Conservation (phyloP, 35 echinoderm and acorn worm species). For the Strongylocentrotus purpuratus region DNA sequence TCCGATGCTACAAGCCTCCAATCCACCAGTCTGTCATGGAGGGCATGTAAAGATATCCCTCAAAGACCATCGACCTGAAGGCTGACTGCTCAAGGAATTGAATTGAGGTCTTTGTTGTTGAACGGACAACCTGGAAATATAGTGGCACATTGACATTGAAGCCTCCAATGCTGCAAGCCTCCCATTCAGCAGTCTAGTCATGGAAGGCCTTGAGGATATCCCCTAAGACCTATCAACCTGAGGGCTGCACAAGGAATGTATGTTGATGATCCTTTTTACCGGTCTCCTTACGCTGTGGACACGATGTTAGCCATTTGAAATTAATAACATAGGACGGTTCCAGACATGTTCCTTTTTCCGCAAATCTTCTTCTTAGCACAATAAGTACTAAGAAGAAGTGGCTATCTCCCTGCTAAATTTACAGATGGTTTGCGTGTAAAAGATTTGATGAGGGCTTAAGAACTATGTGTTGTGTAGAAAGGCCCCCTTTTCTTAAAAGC, state of each 20-base stretch:
- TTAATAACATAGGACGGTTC: too few species aligned
- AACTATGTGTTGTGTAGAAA: neutral
- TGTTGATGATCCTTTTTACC: neutral
- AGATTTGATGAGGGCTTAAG: neutral
- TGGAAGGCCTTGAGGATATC: conserved; percentile 50
- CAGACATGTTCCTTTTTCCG: too few species aligned
- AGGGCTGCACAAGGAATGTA: neutral
- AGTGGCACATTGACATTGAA: neutral
- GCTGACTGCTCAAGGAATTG: neutral
- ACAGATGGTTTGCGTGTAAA: neutral
- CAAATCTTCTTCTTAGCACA: too few species aligned
- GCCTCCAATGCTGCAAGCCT: conserved; percentile 79
- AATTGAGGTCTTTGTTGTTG: neutral
- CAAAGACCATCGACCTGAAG: neutral
- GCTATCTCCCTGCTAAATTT: neutral
- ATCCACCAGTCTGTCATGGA: conserved; percentile 93
- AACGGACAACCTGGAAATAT: neutral
- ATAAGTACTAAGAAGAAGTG: neutral
- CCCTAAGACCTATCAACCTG: neutral
- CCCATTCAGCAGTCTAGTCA: conserved; percentile 84
- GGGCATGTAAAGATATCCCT: conserved; percentile 46
- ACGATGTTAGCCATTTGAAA: too few species aligned
- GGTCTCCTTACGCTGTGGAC: too few species aligned
- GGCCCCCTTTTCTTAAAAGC: neutral
- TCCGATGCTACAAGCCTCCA: conserved; percentile 93